Evolutionary conservation across 92 coral and sea anemone species (phyloP), one percentile per base, ranked within the genome.

Genomic region (Zoanthus gigantus): DNA sequence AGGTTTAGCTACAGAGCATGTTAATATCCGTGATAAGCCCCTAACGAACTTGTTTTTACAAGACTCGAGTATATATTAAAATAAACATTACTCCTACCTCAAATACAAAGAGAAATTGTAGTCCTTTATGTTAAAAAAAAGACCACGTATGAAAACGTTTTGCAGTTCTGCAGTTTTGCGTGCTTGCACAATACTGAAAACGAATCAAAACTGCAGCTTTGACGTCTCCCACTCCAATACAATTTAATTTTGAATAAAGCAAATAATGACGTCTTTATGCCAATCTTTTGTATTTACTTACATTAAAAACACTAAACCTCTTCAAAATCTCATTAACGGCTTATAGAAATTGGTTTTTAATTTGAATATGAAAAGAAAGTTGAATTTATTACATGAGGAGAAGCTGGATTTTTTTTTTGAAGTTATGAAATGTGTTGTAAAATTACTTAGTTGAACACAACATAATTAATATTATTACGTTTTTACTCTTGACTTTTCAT

Each of bases 261-360:
- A 81, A 37, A 11, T 61, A 69, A 65, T 8, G 47, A 63, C n/a
- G 17, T 46, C 66, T 65, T 81, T 66, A 66, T 54, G 23, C 42
- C 7, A 28, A 30, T 37, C 58, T 14, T 81, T 81, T 81, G 85
- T 81, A 18, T 81, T 81, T 45, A 34, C 74, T 67, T 13, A 0
- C 61, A 66, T 23, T 56, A 42, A 44, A 67, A 65, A 30, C 37
- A 9, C 42, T 65, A 80, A 31, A 67, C 2, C 34, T 16, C 32
- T 60, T 31, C 34, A 58, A 12, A 56, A 37, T 57, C 69, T 78
- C 13, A 68, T 78, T 37, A 78, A 28, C 18, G 60, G n/a, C 44
- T 79, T 48, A 79, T 31, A 37, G 52, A 58, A 79, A 34, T 3
- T 7, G 83, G 68, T 16, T 56, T 57, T 12, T 75, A n/a, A 58